Percentiles rank a stretch among this genome's conserved stretches.
Conservation (phyloP, 2,888 invertebrate species). For the Sialis fuliginosa region DNA sequence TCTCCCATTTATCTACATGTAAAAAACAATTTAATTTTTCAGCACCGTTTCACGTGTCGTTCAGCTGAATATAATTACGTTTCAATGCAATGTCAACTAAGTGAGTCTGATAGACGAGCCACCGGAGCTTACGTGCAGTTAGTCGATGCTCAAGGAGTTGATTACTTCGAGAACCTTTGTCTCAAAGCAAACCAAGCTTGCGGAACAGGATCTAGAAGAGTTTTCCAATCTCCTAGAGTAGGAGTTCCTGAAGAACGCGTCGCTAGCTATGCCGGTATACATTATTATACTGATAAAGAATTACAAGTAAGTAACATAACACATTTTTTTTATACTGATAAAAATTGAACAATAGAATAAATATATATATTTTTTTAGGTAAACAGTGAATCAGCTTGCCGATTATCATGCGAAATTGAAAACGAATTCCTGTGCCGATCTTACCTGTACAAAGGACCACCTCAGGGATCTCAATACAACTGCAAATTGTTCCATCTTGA, state of each 20-base stretch:
- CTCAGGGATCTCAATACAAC: slow-evolving; percentile 62
- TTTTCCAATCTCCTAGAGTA: slow-evolving; percentile 65
- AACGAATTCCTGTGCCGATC: slow-evolving; percentile 83
- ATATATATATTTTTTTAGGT: slow-evolving; percentile 39
- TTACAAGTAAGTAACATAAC: slow-evolving; percentile 41
- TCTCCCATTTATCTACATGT: no score
- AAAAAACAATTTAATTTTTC: slow-evolving; percentile 15
- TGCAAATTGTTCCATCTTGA: slow-evolving; percentile 85
- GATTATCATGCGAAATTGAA: slow-evolving; percentile 80
- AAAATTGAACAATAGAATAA: not conserved
- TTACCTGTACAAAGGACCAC: slow-evolving; percentile 50
- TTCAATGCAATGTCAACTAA: slow-evolving; percentile 77
- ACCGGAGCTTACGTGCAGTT: slow-evolving; percentile 79
- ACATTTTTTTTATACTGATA: not conserved
- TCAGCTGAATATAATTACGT: slow-evolving; percentile 90
- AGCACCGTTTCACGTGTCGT: slow-evolving; percentile 80
- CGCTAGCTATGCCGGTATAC: slow-evolving; percentile 77
- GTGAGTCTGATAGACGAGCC: slow-evolving; percentile 76
- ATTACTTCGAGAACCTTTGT: slow-evolving; percentile 83
- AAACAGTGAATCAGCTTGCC: slow-evolving; percentile 75
- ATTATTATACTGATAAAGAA: slow-evolving; percentile 88
- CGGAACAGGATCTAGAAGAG: slow-evolving; percentile 46
- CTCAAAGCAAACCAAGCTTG: slow-evolving; percentile 77
- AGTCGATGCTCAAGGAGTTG: slow-evolving; percentile 68
- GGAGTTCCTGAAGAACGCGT: slow-evolving; percentile 85